Conservation (phyloP, 2,888 invertebrate genomes). For the Drosophila robusta region DNA sequence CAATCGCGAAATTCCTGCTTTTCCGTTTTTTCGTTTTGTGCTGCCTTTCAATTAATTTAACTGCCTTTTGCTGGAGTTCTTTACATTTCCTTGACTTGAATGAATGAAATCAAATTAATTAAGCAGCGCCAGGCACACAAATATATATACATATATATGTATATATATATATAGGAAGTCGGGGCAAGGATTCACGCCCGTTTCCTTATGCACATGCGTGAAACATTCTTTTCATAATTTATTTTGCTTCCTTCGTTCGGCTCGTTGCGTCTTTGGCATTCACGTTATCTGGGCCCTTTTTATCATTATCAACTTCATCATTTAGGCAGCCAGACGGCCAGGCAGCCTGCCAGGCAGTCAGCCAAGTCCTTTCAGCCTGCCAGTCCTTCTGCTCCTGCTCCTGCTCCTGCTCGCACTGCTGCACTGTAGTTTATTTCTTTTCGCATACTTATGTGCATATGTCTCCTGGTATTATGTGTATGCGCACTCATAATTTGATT, state of each 20-base stretch:
- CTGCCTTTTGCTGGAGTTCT: constrained; percentile 38
- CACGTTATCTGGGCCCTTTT: constrained; percentile 53
- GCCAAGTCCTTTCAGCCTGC: constrained; percentile 14
- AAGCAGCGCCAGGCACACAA: constrained; percentile 32
- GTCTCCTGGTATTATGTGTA: constrained; percentile 32
- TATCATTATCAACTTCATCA: constrained; percentile 74
- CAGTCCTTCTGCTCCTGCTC: constrained; percentile 1
- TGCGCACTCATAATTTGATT: constrained; percentile 64
- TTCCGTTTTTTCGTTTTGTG: constrained; percentile 7
- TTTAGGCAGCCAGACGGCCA: constrained; percentile 32
- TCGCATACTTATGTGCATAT: constrained; percentile 58
- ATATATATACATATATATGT: not conserved
- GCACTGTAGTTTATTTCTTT: constrained; percentile 19
- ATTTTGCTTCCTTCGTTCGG: constrained; percentile 44
- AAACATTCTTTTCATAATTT: constrained; percentile 77
- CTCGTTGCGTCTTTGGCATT: constrained; percentile 45
- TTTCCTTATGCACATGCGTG: constrained; percentile 73
- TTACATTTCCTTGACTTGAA: constrained; percentile 67
- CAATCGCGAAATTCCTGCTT: constrained; percentile 31
- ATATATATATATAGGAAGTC: not conserved
- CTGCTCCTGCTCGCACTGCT: constrained; percentile 7
- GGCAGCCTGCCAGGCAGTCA: constrained; percentile 6
- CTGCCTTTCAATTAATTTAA: constrained; percentile 66
- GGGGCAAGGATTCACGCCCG: constrained; percentile 9
- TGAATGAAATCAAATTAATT: constrained; percentile 78